A percentile compares a stretch with the other conserved stretches of the same genome.
Evolutionary conservation across 2,888 invertebrate genomes (phyloP).

Genomic region (Neelides folsomi): DNA sequence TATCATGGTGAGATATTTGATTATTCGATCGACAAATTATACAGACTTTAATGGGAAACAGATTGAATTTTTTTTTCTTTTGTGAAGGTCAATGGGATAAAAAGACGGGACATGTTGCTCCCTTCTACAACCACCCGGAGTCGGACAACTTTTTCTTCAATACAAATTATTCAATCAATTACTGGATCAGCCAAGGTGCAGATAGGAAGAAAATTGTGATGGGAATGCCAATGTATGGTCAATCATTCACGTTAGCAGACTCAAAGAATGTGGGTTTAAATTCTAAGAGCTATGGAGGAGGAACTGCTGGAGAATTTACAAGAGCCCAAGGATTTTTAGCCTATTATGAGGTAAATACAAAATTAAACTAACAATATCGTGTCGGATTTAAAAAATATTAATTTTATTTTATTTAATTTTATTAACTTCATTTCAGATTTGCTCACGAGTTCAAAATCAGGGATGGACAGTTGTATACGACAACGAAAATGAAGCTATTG

Average conservation of each 20-base stretch:
- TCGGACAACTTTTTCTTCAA: constrained; percentile 65
- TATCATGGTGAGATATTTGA: constrained; percentile 51
- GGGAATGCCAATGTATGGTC: constrained; percentile 81
- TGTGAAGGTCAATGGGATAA: constrained; percentile 39
- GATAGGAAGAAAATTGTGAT: constrained; percentile 62
- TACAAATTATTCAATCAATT: constrained; percentile 71
- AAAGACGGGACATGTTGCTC: constrained; percentile 76
- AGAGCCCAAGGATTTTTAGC: constrained; percentile 73
- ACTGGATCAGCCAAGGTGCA: constrained; percentile 73
- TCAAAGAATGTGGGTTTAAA: constrained; percentile 53
- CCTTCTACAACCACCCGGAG: constrained; percentile 63
- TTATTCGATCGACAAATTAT: too few species aligned
- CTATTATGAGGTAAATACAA: constrained; percentile 60
- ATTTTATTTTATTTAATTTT: background rate
- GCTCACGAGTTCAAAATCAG: constrained; percentile 57
- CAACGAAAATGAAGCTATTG: constrained; percentile 58
- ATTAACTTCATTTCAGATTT: constrained; percentile 48
- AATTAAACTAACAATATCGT: background rate
- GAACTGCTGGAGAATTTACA: constrained; percentile 76
- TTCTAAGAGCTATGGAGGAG: constrained; percentile 67
- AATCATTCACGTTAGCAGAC: constrained; percentile 68
- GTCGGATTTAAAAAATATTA: background rate
- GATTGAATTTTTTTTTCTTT: too few species aligned
- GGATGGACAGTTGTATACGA: constrained; percentile 70
- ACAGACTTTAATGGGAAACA: too few species aligned